A percentile compares a stretch with the other conserved stretches of the same genome.
Evolutionary conservation across 2,888 invertebrate species (phyloP).

Genomic region (Epistrophella euchroma): DNA sequence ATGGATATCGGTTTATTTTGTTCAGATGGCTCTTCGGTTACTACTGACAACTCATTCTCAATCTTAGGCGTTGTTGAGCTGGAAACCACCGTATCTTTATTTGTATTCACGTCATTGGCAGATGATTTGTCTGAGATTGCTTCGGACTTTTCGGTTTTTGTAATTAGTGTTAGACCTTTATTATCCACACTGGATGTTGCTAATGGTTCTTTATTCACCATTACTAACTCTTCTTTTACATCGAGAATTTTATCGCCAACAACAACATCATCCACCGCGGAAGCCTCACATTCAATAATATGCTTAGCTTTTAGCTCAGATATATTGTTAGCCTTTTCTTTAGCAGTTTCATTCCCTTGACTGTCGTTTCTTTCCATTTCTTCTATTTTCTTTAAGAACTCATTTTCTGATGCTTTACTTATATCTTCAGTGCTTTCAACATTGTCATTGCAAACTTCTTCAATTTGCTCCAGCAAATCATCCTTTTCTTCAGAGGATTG

Average conservation of each 20-base stretch:
- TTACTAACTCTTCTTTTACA: slow-evolving; percentile 18
- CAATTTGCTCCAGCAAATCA: slow-evolving; percentile 74
- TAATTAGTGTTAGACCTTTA: background rate
- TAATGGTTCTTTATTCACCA: slow-evolving; percentile 1
- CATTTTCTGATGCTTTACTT: slow-evolving; percentile 70
- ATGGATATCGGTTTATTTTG: background rate
- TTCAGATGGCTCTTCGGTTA: background rate
- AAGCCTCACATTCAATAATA: slow-evolving; percentile 48
- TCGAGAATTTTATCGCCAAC: slow-evolving; percentile 52
- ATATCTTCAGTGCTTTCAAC: slow-evolving; percentile 55
- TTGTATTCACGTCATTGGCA: background rate
- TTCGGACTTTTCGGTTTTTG: background rate
- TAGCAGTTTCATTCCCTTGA: background rate
- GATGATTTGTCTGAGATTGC: background rate
- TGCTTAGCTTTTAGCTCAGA: slow-evolving; percentile 42
- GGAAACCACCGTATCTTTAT: slow-evolving; percentile 48
- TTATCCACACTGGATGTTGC: slow-evolving; percentile 38
- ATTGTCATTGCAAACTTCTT: slow-evolving; percentile 74
- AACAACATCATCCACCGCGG: slow-evolving; percentile 49
- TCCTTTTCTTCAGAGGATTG: slow-evolving; percentile 56
- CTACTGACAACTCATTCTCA: background rate
- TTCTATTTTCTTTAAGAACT: slow-evolving; percentile 75
- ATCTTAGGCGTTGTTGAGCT: slow-evolving; percentile 47
- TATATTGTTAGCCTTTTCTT: slow-evolving; percentile 21
- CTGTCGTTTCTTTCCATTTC: slow-evolving; percentile 59